Evolutionary conservation across 2,113 vertebrate species (phyloP), one percentile per base, ranked within the genome.

Genomic region (Nesospiza acunhae): DNA sequence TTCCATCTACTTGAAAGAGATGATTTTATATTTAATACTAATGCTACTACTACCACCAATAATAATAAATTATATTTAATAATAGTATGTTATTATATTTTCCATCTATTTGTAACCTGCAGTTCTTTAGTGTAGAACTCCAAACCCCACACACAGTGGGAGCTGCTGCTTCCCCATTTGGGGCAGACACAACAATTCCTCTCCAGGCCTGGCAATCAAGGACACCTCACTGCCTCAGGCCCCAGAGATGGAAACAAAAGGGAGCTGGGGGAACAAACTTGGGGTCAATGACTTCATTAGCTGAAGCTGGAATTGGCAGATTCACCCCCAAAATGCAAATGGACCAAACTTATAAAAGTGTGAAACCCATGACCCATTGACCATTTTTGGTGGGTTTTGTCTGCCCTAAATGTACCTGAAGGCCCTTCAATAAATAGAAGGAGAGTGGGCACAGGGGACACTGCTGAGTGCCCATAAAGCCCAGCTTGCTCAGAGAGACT

Each of bases 31-130:
- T 39, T 39, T 39, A 13, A 39, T 39, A 39, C 39, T 39, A 39
- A 39, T 39, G 39, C 39, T 39, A 5, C 39, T 39, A 39, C 39
- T 39, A 39, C 39, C 13, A 39, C 39, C 39, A 39, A 39, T 39
- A 39, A 13, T 39, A 39, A 39, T 39, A 39, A 39, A 39, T 39
- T 39, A 39, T 39, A 39, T 39, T 39, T 39, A 39, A 39, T 39
- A 39, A 39, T 39, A 39, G 11, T 39, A 39, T 39, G 12, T 39
- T 39, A 39, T 66, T 55, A 0, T 24, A 11, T 44, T 53, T 44
- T 24, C 0, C 49, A 55, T 7, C 1, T 1, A 8, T 64, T 14
- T 64, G 31, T 44, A 14, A 44, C 0, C 60, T 66, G 60, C 49
- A 28, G 2, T 30, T 53, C 49, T 44, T 44, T 6, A 66, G 76